A percentile compares a stretch with the other conserved stretches of the same genome.
phyloP scores from a whole-genome alignment of 2,797 vertebrate genomes.

The Coracias cyanogaster region DNA sequence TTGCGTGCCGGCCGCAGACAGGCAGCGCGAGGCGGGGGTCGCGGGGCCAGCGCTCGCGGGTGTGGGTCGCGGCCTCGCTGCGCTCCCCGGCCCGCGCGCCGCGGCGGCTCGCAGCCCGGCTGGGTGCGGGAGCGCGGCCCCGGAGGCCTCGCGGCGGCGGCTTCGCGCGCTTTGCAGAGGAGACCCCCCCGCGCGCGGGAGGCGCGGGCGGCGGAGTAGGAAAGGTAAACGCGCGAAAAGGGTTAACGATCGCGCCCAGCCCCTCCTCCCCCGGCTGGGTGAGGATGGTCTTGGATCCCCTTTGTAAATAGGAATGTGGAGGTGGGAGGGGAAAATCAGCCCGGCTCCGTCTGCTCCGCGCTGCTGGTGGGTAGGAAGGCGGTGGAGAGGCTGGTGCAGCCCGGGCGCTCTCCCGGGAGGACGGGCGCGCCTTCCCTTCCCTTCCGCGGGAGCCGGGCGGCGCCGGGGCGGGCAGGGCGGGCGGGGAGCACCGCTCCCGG shows the following conservation, averaged over 20 bases:
- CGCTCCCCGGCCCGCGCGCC: too few species aligned
- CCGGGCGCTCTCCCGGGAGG: not conserved
- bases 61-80: not conserved
- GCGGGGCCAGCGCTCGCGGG: not conserved
- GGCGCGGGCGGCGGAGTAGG: too few species aligned
- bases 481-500: not conserved
- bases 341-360: not conserved
- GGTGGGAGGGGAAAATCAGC: not conserved
- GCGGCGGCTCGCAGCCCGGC: not conserved
- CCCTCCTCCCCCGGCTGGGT: not conserved
- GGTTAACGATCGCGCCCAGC: not conserved
- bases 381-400: not conserved
- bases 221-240: not conserved
- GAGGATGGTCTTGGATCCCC: constrained; percentile 4
- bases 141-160: not conserved
- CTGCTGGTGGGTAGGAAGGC: not conserved
- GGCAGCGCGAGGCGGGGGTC: not conserved
- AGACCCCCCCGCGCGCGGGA: too few species aligned
- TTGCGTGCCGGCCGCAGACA: not conserved
- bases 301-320: constrained; percentile 35
- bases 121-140: not conserved
- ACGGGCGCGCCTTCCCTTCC: not conserved
- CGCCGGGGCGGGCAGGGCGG: not conserved
- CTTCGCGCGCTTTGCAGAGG: not conserved
- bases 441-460: not conserved